These are phyloP conservation scores for Conger conger DNA, from an alignment of 2,113 vertebrate genomes.

Conservation along the genomic window DNA sequence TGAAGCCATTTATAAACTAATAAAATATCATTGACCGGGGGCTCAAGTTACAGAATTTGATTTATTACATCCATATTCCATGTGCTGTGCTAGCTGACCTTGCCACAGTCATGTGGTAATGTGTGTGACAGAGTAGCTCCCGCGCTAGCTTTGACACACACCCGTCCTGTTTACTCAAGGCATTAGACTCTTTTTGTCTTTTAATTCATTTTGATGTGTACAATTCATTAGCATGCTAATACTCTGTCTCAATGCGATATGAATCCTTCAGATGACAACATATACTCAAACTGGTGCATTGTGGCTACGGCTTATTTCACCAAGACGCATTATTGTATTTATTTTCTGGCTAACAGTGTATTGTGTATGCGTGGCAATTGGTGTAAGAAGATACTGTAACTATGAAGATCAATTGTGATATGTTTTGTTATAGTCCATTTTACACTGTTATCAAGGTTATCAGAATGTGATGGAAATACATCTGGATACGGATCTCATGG, in stretches of 20 bases:
- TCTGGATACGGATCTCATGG: too few species aligned
- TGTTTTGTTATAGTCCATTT: too few species aligned
- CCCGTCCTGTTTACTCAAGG: constrained; percentile 23
- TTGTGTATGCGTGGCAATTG: too few species aligned
- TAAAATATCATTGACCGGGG: constrained; percentile 13
- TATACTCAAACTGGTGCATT: too few species aligned
- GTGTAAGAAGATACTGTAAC: too few species aligned
- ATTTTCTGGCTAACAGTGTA: too few species aligned
- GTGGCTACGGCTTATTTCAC: too few species aligned
- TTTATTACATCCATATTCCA: constrained; percentile 10
- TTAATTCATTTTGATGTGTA: constrained; percentile 1
- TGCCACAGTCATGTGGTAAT: background rate
- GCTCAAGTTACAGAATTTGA: constrained; percentile 14
- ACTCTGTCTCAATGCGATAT: constrained; percentile 7
- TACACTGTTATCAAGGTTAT: too few species aligned
- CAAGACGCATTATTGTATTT: background rate
- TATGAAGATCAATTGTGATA: too few species aligned
- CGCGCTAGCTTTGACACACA: background rate
- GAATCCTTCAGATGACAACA: too few species aligned
- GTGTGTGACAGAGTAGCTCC: background rate
- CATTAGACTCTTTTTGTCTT: constrained; percentile 22
- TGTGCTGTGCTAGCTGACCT: constrained; percentile 3
- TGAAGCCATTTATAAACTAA: constrained; percentile 3
- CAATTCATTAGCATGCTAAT: constrained; percentile 26
- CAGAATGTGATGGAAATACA: too few species aligned